These are phyloP conservation scores for Altica lythri DNA, from an alignment of 2,888 invertebrate species.

Conservation along the genomic window DNA sequence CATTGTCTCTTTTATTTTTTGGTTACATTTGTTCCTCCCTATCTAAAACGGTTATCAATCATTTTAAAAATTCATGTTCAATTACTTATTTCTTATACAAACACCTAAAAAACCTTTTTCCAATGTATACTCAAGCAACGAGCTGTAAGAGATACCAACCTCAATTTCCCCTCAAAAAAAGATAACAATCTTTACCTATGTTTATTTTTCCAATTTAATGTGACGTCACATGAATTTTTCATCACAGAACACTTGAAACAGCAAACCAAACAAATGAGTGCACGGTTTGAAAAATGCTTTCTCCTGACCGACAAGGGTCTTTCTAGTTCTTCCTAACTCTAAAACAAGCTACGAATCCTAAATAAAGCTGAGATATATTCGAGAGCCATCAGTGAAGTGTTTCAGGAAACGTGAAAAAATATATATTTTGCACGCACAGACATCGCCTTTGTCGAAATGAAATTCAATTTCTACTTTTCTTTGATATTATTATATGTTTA, in stretches of 20 bases:
- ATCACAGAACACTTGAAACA: conserved; percentile 13
- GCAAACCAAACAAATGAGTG: conserved; percentile 25
- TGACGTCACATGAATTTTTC: conserved; percentile 27
- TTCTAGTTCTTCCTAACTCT: conserved; percentile 20
- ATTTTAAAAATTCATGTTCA: neutral
- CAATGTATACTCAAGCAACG: neutral
- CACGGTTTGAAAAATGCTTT: conserved; percentile 17
- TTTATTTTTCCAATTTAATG: conserved; percentile 13
- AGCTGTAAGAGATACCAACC: neutral
- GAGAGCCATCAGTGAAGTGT: too few species aligned
- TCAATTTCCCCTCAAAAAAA: neutral
- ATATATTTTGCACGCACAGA: too few species aligned
- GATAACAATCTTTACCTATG: neutral
- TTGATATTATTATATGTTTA: too few species aligned
- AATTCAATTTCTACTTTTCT: too few species aligned
- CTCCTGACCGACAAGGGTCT: conserved; percentile 22
- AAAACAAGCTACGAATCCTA: conserved; percentile 22
- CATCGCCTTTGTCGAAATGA: too few species aligned
- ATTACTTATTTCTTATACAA: neutral
- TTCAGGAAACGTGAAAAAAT: too few species aligned
- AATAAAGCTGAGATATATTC: conserved; percentile 12
- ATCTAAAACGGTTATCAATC: too few species aligned
- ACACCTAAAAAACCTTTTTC: neutral
- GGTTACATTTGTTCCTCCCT: too few species aligned
- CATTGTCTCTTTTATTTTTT: too few species aligned